phyloP scores from a whole-genome alignment of 2,797 vertebrate genomes.

The Schizopygopsis malacanthus region DNA sequence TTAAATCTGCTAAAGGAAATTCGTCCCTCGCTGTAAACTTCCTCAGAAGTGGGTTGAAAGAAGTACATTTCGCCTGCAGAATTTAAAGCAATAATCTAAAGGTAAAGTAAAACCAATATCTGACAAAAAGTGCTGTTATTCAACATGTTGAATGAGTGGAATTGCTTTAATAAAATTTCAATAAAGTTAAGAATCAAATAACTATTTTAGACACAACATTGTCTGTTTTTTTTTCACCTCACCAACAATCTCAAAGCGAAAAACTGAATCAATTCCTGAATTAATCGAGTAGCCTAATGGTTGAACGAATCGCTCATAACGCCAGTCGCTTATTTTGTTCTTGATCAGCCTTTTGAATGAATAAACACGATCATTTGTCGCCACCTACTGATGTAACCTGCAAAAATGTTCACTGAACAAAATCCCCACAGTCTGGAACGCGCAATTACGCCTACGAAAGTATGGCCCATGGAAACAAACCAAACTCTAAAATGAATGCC shows the following conservation, averaged over 20 bases:
- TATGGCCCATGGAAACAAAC: not conserved
- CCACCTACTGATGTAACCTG: not conserved
- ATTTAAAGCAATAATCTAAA: not conserved
- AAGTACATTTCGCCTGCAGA: not conserved
- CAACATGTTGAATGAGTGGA: not conserved
- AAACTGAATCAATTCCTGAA: not conserved
- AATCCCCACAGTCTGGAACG: not conserved
- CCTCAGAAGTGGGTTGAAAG: not conserved
- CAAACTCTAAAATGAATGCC: not conserved
- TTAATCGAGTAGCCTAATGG: accelerated
- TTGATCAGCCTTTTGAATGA: not conserved
- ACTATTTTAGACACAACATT: no score
- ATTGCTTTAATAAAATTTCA: not conserved
- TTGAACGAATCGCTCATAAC: not conserved
- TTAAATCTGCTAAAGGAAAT: not conserved
- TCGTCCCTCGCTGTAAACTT: not conserved
- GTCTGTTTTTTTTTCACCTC: not conserved
- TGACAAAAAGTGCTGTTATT: not conserved
- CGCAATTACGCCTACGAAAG: not conserved
- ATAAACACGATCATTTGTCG: not conserved
- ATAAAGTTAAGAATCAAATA: not conserved
- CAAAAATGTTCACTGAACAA: not conserved
- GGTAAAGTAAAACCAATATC: not conserved
- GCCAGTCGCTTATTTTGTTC: not conserved
- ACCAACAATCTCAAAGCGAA: not conserved